Base-by-base conservation (phyloP, 1,140 invertebrate genomes). In the Tetragonula clypearis region DNA sequence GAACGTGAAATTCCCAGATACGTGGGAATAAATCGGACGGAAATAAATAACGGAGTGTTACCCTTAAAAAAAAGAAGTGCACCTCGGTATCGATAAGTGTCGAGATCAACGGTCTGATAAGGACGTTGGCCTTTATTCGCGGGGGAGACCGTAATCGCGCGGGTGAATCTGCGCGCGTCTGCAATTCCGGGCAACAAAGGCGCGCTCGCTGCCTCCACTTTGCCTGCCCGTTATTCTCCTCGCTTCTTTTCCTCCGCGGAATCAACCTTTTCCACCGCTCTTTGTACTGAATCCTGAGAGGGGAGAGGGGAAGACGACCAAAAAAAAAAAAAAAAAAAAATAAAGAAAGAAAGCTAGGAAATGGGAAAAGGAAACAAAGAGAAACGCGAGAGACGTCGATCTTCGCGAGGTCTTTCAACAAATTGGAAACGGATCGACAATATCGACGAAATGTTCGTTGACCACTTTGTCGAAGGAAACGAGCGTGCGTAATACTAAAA, bases 51-150 rank as follows among this genome's bases (percentile, higher is more conserved):
- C 41, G 21, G 0, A 23, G 21, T 62, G 21, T 35, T 69, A 26
- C 8, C 49, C 23, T 21, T 56, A 26, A 14, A 53, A 56, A 66
- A 56, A 76, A 41, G 26, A 83, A 30, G 82, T 56, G 49, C 74
- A 83, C 78, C 74, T 78, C 82, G 81, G 69, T 83, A 78, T 55
- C 81, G 82, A 58, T 69, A 78, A 83, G 74, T 23, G 65, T 9
- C 62, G 74, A 69, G 82, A 84, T 82, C 73, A 77, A 82, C 81
- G 73, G 73, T 62, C 60, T 19, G 82, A 84, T 79, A 84, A 78
- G 65, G 65, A 60, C 82, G 75, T 68, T 84, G 82, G 65, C 82
- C 82, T 84, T 79, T 84, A 78, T 84, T 78, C 82, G 71, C 58
- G 12, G 11, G 8, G 17, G 66, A n/a, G 56, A 72, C 71, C 12